These are phyloP conservation scores for Spheniscus mendiculus DNA, from an alignment of 2,113 vertebrate genomes.

Conservation along the genomic window DNA sequence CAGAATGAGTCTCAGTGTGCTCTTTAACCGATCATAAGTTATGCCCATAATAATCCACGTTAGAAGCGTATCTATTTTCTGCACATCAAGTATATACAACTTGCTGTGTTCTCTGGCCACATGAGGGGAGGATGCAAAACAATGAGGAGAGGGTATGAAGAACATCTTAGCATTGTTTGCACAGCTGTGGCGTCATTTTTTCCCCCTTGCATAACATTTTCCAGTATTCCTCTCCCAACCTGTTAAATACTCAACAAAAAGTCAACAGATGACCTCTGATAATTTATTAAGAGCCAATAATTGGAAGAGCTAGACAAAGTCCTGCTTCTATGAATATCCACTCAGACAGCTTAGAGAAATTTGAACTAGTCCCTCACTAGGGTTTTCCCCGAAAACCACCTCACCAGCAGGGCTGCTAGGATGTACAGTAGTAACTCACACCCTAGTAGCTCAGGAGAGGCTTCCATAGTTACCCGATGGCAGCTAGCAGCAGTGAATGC, in stretches of 20 bases:
- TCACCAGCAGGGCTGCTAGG: not conserved
- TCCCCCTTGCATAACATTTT: not conserved
- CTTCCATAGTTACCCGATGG: not conserved
- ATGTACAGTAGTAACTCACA: not conserved
- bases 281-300: not conserved
- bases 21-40: slow-evolving; percentile 14
- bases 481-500: not conserved
- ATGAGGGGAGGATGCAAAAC: not conserved
- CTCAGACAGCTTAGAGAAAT: not conserved
- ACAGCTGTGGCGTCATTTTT: not conserved
- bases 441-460: not conserved
- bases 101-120: not conserved
- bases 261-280: not conserved
- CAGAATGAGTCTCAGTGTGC: not conserved
- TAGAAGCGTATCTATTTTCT: slow-evolving; percentile 7
- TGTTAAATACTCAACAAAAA: not conserved
- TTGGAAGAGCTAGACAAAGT: not conserved
- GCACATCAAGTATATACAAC: not conserved
- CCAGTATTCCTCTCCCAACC: not conserved
- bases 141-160: not conserved
- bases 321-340: not conserved
- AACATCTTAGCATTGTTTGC: slow-evolving; percentile 1
- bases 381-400: not conserved
- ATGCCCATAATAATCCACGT: not conserved
- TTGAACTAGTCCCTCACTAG: not conserved